A percentile compares a stretch with the other conserved stretches of the same genome.
Evolutionary conservation across 2,113 vertebrate species (phyloP).

Genomic region (Kobus ellipsiprymnus): DNA sequence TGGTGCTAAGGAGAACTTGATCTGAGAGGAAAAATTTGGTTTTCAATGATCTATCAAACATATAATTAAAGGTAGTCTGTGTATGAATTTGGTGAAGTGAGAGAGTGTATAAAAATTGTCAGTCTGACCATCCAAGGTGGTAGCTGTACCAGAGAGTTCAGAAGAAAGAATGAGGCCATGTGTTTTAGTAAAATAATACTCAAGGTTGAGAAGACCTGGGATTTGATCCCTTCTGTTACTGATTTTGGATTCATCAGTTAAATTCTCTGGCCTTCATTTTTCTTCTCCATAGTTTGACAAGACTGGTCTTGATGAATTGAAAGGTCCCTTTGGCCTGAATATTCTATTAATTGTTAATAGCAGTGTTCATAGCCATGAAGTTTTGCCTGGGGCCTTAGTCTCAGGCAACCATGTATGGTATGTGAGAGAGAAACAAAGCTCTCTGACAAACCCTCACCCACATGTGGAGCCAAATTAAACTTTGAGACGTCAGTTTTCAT

Average conservation of each 20-base stretch:
- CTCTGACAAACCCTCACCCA: not conserved
- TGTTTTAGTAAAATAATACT: not conserved
- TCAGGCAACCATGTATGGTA: conserved; percentile 20
- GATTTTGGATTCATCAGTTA: conserved; percentile 7
- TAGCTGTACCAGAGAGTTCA: not conserved
- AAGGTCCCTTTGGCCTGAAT: not conserved
- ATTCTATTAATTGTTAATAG: conserved; percentile 43
- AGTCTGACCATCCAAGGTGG: not conserved
- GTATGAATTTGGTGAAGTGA: not conserved
- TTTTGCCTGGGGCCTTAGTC: conserved; percentile 10
- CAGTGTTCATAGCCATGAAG: not conserved
- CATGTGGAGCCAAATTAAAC: conserved; percentile 38
- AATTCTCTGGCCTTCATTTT: not conserved
- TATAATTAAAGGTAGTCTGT: conserved; percentile 2
- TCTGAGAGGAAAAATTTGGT: not conserved
- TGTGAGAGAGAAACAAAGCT: conserved; percentile 21
- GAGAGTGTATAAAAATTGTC: not conserved
- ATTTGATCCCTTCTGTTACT: not conserved
- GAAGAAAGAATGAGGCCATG: not conserved
- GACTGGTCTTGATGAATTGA: not conserved
- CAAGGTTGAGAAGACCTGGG: not conserved
- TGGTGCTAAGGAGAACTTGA: not conserved
- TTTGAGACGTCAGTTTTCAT: conserved; percentile 7
- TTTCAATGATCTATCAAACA: conserved; percentile 13
- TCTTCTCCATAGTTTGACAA: conserved; percentile 5